Conservation (phyloP, 2,888 invertebrate genomes). For the Pseudococcus jackbeardsleyi region DNA sequence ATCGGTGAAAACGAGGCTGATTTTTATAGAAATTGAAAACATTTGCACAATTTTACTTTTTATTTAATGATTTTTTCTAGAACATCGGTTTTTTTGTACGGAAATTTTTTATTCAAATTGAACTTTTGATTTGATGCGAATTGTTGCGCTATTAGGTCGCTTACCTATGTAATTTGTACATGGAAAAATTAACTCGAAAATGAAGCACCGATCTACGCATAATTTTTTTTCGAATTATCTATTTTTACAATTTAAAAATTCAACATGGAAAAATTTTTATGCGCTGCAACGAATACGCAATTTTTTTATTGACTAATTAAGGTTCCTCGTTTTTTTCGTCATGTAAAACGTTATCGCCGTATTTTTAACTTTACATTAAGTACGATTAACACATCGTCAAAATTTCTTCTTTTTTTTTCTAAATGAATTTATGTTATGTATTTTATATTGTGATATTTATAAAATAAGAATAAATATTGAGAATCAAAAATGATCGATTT, state of each 20-base stretch:
- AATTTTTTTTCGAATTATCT: neutral
- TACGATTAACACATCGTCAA: slow-evolving; percentile 41
- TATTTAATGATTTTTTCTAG: neutral
- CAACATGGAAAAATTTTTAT: neutral
- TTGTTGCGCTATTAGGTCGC: neutral
- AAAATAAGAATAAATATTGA: slow-evolving; percentile 41
- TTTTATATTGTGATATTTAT: slow-evolving; percentile 55
- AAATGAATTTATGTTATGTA: slow-evolving; percentile 34
- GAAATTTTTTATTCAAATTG: neutral
- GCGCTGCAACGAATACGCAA: neutral
- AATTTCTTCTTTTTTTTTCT: slow-evolving; percentile 6
- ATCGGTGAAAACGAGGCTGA: slow-evolving; percentile 17
- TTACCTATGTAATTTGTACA: too few species aligned
- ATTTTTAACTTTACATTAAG: slow-evolving; percentile 29
- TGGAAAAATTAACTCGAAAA: neutral
- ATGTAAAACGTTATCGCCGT: slow-evolving; percentile 28
- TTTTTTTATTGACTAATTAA: slow-evolving; percentile 15
- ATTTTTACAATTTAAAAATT: neutral
- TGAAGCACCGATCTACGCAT: neutral
- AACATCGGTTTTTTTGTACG: neutral
- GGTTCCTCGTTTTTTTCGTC: slow-evolving; percentile 19
- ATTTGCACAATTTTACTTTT: neutral
- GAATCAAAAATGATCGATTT: neutral
- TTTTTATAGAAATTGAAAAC: neutral
- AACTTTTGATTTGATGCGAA: neutral